Evolutionary conservation across 1,140 invertebrate genomes (phyloP), one percentile per base, ranked within the genome.

Genomic region (Conus betulinus): DNA sequence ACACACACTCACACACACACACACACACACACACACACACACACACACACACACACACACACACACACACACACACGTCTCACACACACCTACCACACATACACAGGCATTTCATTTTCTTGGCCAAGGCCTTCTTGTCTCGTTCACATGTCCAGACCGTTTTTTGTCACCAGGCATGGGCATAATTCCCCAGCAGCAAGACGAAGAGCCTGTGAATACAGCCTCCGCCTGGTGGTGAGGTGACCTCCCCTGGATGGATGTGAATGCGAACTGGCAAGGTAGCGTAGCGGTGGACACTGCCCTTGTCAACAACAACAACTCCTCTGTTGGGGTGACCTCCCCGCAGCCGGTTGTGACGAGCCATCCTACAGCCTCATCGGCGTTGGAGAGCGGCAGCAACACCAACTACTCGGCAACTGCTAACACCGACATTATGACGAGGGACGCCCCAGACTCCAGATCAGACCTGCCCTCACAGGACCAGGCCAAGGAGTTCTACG

Each of bases 401-500:
- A 52, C 2, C 39, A 23, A 23, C 39, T 6, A 8, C 17, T 52
- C 39, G n/a, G 53, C 51, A 25, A 10, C 39, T 1, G 52, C 2
- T 7, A 60, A 17, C 7, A 51, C 8, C 5, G 1, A 25, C 76
- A 82, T 51, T 23, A 90, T 88, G 85, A 90, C 84, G 23, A 88
- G 63, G 84, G 67, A 63, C 51, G 88, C 90, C 39, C 91, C 93
- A 87, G 92, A 93, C 17, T 78, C 90, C 23, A 93, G 93, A 85
- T 91, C 92, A 83, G 92, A 92, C 51, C 89, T 94, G 39, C 94
- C 94, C 10, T 84, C 89, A 79, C 88, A 90, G 20, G 91, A 92
- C 82, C 90, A 92, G 67, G 94, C 94, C 7, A 94, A 95, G 89
- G 96, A 96, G 82, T 99, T 99, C 95, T 99, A 99, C 95, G 98